phyloP scores from a whole-genome alignment of 1,140 invertebrate genomes.

The Zophobas morio region DNA sequence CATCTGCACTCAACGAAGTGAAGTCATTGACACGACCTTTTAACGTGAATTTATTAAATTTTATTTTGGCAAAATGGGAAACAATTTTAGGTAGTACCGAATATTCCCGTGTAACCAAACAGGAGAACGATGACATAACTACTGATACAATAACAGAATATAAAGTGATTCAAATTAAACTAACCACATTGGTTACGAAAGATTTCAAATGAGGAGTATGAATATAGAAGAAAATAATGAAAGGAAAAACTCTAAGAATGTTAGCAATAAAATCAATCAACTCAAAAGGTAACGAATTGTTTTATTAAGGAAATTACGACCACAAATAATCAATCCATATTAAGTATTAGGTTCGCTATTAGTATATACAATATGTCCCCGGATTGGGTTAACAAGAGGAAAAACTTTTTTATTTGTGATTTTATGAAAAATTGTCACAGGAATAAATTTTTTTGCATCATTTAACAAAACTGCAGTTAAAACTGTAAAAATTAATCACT shows the following conservation, averaged over 20 bases:
- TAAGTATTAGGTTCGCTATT: conserved; percentile 1
- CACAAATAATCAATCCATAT: background rate
- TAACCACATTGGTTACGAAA: conserved; percentile 25
- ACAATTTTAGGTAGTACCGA: background rate
- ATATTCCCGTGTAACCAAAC: too few relatives aligned
- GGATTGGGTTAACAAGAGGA: too few relatives aligned
- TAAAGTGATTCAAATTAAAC: conserved; percentile 2
- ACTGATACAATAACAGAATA: background rate
- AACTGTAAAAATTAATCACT: too few relatives aligned
- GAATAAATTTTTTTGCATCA: too few relatives aligned
- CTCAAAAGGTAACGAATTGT: too few relatives aligned
- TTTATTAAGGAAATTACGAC: conserved; percentile 21
- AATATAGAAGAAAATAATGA: conserved; percentile 25
- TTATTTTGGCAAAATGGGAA: background rate
- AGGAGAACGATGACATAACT: too few relatives aligned
- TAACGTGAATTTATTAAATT: conserved; percentile 9
- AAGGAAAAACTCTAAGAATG: conserved; percentile 20
- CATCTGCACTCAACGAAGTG: conserved; percentile 25
- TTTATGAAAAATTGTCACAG: too few relatives aligned
- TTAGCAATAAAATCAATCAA: background rate
- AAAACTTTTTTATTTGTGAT: too few relatives aligned
- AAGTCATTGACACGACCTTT: conserved; percentile 25
- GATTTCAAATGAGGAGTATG: conserved; percentile 8
- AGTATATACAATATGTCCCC: background rate
- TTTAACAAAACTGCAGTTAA: too few relatives aligned